A percentile compares a stretch with the other conserved stretches of the same genome.
These are phyloP conservation scores for Aphaenogaster floridana DNA, from an alignment of 1,140 invertebrate genomes.

Conservation along the genomic window DNA sequence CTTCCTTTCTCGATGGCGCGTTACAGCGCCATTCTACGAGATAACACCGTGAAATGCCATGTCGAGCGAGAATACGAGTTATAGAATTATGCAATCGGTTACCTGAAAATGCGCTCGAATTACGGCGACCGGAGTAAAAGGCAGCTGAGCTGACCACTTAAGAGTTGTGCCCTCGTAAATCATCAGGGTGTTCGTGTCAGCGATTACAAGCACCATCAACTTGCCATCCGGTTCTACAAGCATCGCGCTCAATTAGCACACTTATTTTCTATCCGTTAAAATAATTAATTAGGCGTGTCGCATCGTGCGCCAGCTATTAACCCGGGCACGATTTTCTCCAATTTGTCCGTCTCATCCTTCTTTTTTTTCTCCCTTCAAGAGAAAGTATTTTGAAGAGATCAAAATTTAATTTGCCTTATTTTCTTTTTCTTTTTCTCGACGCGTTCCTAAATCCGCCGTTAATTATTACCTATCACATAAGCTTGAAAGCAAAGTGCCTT, in stretches of 20 bases:
- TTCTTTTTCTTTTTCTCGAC: constrained; percentile 21
- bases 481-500: constrained; percentile 91
- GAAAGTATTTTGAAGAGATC: neutral
- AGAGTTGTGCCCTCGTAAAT: constrained; percentile 93
- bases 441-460: neutral
- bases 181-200: constrained; percentile 91
- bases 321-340: neutral
- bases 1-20: neutral
- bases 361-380: neutral
- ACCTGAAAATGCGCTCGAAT: constrained; percentile 89
- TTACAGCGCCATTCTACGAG: neutral
- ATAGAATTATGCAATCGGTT: constrained; percentile 65
- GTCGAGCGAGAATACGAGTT: neutral
- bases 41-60: neutral
- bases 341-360: neutral
- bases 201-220: constrained; percentile 90
- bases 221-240: constrained; percentile 88
- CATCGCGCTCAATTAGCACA: constrained; percentile 45
- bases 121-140: constrained; percentile 91
- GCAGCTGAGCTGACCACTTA: constrained; percentile 95
- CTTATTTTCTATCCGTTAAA: constrained; percentile 45
- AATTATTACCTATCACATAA: constrained; percentile 90
- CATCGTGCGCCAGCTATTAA: neutral
- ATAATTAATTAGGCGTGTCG: constrained; percentile 49
- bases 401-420: neutral